These are phyloP conservation scores for Nematolebias whitei DNA, from an alignment of 2,113 vertebrate species.

Conservation along the genomic window DNA sequence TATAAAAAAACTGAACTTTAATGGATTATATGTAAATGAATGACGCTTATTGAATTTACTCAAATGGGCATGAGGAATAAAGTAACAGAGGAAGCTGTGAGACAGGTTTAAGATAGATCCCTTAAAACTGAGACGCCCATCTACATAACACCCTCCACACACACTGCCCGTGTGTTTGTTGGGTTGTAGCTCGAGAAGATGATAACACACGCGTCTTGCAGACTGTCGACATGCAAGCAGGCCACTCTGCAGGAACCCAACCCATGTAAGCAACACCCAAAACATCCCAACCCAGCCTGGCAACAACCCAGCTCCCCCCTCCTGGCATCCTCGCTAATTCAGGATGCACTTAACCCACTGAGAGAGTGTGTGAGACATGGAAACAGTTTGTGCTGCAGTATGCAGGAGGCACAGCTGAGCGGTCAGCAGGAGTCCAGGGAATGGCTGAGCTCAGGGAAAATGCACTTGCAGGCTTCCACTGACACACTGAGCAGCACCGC, in stretches of 20 bases:
- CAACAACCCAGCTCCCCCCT: constrained; percentile 45
- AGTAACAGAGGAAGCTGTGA: neutral
- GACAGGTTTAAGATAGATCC: constrained; percentile 36
- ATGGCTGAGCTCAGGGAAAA: constrained; percentile 69
- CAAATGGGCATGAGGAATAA: neutral
- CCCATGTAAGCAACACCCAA: constrained; percentile 31
- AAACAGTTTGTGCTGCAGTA: constrained; percentile 63
- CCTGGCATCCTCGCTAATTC: constrained; percentile 67
- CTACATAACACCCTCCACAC: constrained; percentile 27
- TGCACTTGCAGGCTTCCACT: constrained; percentile 33
- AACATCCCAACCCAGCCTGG: constrained; percentile 42
- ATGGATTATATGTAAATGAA: neutral
- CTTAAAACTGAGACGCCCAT: constrained; percentile 25
- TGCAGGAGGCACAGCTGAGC: constrained; percentile 68
- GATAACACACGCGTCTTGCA: constrained; percentile 48
- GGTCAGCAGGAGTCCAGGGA: constrained; percentile 63
- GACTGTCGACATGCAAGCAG: constrained; percentile 52
- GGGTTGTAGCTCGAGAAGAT: constrained; percentile 43
- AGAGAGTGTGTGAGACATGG: constrained; percentile 55
- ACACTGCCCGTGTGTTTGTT: constrained; percentile 34
- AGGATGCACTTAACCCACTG: constrained; percentile 63
- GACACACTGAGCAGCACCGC: constrained; percentile 36
- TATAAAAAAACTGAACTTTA: no score
- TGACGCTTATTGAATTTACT: neutral
- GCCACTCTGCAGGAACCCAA: constrained; percentile 59